Percentiles rank a stretch among this genome's conserved stretches.
phyloP scores from a whole-genome alignment of 1,140 invertebrate species.

The Drosophila ercepeae region DNA sequence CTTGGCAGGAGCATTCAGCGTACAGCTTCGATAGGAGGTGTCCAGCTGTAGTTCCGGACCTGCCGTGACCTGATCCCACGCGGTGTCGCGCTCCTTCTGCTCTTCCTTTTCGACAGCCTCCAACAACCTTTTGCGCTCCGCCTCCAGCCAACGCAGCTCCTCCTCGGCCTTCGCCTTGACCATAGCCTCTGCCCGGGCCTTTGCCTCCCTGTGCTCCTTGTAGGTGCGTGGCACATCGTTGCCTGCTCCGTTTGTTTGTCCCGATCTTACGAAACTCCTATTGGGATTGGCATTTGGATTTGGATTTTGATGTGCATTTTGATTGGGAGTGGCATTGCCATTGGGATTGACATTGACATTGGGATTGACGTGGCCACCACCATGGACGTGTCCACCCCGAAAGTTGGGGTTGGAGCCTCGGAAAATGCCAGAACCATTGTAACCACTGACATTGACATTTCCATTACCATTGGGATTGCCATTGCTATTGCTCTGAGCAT shows the following conservation, averaged over 20 bases:
- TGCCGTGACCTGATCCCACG: too few species aligned
- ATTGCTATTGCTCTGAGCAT: background rate
- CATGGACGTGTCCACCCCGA: conserved; percentile 1
- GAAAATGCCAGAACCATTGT: background rate
- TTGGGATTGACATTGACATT: background rate
- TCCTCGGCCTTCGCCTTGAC: conserved; percentile 11
- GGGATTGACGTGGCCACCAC: background rate
- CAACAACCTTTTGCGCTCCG: conserved; percentile 4
- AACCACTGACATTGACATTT: background rate
- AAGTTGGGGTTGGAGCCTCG: background rate
- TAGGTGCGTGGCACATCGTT: conserved; percentile 42
- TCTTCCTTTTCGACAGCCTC: background rate
- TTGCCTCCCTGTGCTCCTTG: conserved; percentile 55
- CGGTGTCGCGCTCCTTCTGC: too few species aligned
- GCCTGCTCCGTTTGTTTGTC: background rate
- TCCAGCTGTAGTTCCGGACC: conserved; percentile 33
- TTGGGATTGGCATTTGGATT: background rate
- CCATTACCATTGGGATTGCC: too few species aligned
- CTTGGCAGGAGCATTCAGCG: conserved; percentile 1
- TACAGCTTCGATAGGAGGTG: conserved; percentile 49
- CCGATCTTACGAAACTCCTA: background rate
- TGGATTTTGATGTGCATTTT: too few species aligned
- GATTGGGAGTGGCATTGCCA: background rate
- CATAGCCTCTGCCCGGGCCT: conserved; percentile 44
- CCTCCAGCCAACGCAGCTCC: conserved; percentile 8